Conservation (phyloP, 2,113 vertebrate species). For the Diadophis punctatus region DNA sequence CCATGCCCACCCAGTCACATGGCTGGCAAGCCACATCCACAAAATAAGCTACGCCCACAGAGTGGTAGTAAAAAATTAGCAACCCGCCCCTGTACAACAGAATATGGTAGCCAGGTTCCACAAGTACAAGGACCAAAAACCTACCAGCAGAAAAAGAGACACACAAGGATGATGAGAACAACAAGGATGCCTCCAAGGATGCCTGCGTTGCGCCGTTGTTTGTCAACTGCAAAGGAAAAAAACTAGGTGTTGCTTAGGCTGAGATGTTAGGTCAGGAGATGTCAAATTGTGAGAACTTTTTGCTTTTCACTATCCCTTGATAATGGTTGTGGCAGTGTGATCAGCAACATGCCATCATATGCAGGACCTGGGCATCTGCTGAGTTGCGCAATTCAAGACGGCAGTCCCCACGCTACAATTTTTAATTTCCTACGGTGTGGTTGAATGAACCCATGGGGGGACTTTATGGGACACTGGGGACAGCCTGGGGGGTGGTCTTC, state of each 20-base stretch:
- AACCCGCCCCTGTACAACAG: no score
- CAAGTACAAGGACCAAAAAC: background rate
- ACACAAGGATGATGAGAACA: background rate
- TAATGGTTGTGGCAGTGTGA: background rate
- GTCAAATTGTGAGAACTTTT: background rate
- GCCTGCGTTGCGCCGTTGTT: constrained; percentile 15
- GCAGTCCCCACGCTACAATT: background rate
- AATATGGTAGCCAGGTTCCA: background rate
- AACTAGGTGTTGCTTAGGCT: background rate
- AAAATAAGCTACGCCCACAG: no score
- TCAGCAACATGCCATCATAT: background rate
- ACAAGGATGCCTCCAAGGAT: constrained; percentile 2
- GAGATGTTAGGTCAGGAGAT: background rate
- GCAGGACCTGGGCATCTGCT: background rate
- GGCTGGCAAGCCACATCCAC: no score
- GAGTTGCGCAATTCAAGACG: background rate
- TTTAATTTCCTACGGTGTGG: background rate
- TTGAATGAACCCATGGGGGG: no score
- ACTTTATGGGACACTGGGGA: background rate
- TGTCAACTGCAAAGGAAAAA: background rate
- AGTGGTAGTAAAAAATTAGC: no score
- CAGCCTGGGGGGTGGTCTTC: background rate
- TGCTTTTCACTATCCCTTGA: background rate
- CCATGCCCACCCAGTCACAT: no score
- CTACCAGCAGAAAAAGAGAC: background rate